Evolutionary conservation across 1,140 invertebrate species (phyloP).

Genomic region (Conus ventricosus): DNA sequence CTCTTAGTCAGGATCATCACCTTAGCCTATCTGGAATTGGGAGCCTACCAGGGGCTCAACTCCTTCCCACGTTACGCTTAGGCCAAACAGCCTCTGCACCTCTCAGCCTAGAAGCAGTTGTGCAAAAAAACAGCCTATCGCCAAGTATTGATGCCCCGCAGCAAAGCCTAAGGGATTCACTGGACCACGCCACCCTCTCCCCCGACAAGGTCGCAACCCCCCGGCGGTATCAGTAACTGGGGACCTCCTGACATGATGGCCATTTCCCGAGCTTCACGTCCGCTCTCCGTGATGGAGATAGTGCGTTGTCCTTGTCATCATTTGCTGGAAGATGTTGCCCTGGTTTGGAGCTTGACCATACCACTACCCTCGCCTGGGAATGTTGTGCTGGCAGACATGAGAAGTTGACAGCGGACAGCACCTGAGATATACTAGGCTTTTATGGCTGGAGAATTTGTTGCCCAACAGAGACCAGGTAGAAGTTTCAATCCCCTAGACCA

Average conservation of each 20-base stretch:
- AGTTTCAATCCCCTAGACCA: neutral
- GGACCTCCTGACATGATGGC: neutral
- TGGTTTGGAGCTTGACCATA: slow-evolving; percentile 3
- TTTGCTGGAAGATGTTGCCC: slow-evolving; percentile 12
- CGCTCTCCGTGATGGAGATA: neutral
- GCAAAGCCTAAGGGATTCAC: too few relatives aligned
- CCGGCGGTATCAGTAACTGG: neutral
- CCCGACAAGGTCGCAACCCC: too few relatives aligned
- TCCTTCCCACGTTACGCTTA: too few relatives aligned
- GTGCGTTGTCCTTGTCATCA: neutral
- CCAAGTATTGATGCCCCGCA: too few relatives aligned
- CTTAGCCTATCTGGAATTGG: too few relatives aligned
- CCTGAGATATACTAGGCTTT: neutral
- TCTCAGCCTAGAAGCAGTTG: too few relatives aligned
- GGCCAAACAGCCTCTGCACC: too few relatives aligned
- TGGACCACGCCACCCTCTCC: neutral
- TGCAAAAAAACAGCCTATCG: too few relatives aligned
- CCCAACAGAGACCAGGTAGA: neutral
- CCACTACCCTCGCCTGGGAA: neutral
- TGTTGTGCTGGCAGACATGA: slow-evolving; percentile 7
- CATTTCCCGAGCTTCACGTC: neutral
- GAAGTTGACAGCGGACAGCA: neutral
- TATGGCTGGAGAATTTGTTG: neutral
- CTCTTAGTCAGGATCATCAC: too few relatives aligned
- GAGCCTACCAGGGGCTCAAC: too few relatives aligned